Evolutionary conservation across 2,888 invertebrate genomes (phyloP).

Genomic region (Cheiracanthium punctorium): DNA sequence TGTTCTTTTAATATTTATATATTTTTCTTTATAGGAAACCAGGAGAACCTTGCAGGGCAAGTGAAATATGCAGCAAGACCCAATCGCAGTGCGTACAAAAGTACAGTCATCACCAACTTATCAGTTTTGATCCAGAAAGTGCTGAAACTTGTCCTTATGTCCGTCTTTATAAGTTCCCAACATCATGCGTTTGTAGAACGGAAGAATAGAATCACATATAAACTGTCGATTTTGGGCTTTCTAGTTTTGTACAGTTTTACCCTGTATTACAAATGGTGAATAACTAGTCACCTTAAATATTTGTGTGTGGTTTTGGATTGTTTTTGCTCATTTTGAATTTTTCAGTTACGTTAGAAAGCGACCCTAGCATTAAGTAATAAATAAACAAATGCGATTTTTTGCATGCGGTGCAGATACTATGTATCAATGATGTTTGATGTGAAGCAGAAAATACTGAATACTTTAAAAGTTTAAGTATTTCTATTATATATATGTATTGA

Average conservation of each 20-base stretch:
- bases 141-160: conserved; percentile 74
- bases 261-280: neutral
- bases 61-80: conserved; percentile 43
- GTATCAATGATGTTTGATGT: no score
- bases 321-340: no score
- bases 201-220: no score
- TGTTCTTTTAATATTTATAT: no score
- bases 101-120: conserved; percentile 73
- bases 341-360: neutral
- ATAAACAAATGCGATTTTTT: no score
- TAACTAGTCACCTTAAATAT: neutral
- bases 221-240: no score
- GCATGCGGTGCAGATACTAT: no score
- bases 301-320: no score
- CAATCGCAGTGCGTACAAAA: conserved; percentile 73
- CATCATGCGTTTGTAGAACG: conserved; percentile 73
- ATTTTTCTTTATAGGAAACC: conserved; percentile 53
- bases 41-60: conserved; percentile 54
- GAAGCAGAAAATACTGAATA: neutral
- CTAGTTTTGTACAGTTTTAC: no score
- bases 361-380: neutral
- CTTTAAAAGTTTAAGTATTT: neutral
- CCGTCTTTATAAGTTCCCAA: conserved; percentile 74
- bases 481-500: neutral
- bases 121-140: conserved; percentile 74